These are phyloP conservation scores for Tipula unca DNA, from an alignment of 2,888 invertebrate genomes.

Conservation along the genomic window DNA sequence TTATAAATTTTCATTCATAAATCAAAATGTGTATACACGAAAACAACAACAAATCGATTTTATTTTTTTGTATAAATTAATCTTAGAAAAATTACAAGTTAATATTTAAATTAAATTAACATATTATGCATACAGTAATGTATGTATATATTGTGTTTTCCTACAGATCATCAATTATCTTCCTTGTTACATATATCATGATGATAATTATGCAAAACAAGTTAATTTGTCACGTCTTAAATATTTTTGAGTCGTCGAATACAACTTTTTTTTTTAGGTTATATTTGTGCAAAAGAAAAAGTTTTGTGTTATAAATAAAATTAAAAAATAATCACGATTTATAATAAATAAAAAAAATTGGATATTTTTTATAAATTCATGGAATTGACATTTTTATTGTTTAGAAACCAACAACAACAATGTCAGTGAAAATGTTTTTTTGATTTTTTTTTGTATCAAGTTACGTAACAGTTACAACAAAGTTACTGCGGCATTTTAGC, in stretches of 20 bases:
- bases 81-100: background rate
- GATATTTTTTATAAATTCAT: background rate
- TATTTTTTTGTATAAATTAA: background rate
- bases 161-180: background rate
- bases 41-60: background rate
- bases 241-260: background rate
- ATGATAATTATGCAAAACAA: background rate
- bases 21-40: background rate
- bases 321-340: background rate
- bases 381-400: conserved; percentile 14
- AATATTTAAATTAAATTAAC: conserved; percentile 14
- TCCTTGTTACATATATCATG: background rate
- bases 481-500: background rate
- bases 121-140: background rate
- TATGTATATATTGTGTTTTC: background rate
- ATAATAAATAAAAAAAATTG: background rate
- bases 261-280: background rate
- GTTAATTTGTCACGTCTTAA: background rate
- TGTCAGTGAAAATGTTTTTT: background rate
- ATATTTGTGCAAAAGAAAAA: background rate
- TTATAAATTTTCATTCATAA: conserved; percentile 1
- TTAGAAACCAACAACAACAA: background rate
- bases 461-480: background rate
- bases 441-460: background rate
- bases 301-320: background rate